A percentile compares a stretch with the other conserved stretches of the same genome.
phyloP scores from a whole-genome alignment of 1,140 invertebrate genomes.

The Drosophila serrata region DNA sequence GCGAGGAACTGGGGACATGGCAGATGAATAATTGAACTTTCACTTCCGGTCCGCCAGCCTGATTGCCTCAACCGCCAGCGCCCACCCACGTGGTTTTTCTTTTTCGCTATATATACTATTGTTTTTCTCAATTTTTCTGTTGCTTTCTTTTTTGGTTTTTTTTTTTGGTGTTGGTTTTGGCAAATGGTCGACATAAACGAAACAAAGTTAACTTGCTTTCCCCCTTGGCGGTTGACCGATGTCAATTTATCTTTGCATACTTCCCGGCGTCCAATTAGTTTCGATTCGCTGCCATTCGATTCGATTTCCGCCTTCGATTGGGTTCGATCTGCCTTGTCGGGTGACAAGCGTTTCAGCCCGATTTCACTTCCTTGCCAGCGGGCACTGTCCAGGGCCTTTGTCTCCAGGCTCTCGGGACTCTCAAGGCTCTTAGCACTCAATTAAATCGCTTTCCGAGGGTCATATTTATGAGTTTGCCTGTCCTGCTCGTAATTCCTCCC shows the following conservation, averaged over 20 bases:
- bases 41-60: constrained; percentile 70
- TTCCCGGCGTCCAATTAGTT: constrained; percentile 76
- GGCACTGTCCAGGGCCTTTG: constrained; percentile 31
- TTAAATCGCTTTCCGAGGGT: constrained; percentile 62
- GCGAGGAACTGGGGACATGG: constrained; percentile 11
- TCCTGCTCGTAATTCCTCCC: constrained; percentile 44
- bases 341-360: constrained; percentile 63
- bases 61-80: constrained; percentile 48
- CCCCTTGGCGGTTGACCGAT: constrained; percentile 56
- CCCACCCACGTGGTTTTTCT: constrained; percentile 5
- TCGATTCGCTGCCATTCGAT: constrained; percentile 72
- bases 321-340: constrained; percentile 38
- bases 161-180: constrained; percentile 55
- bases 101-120: constrained; percentile 24
- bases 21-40: constrained; percentile 79
- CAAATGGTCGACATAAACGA: constrained; percentile 65
- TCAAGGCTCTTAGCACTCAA: constrained; percentile 69
- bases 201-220: constrained; percentile 54
- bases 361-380: constrained; percentile 50
- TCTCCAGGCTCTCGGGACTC: constrained; percentile 28
- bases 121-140: constrained; percentile 19
- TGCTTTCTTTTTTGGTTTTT: constrained; percentile 6
- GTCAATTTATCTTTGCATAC: constrained; percentile 78
- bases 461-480: constrained; percentile 62
- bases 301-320: constrained; percentile 42